Evolutionary conservation across 2,113 vertebrate genomes (phyloP).

Genomic region (Boleophthalmus pectinirostris): DNA sequence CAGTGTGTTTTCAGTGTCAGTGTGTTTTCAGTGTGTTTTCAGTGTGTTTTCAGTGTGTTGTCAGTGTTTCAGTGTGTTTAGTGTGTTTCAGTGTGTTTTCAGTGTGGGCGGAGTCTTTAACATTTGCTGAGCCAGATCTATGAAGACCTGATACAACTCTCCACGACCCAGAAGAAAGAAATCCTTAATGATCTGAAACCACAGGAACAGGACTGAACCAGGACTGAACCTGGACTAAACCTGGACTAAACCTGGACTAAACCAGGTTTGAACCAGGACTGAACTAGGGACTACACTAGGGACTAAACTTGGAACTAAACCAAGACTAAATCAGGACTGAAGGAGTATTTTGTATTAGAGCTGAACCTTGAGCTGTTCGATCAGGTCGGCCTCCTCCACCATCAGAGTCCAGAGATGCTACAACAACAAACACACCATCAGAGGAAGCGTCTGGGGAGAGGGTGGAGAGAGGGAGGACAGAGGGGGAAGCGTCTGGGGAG

Average conservation of each 20-base stretch:
- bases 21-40: no score
- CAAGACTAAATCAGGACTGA: background rate
- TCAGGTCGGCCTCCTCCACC: constrained; percentile 94
- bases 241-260: background rate
- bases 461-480: no score
- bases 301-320: background rate
- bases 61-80: no score
- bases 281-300: background rate
- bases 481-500: no score
- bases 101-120: constrained; percentile 94
- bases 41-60: no score
- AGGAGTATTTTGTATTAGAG: background rate
- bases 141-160: constrained; percentile 96
- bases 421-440: background rate
- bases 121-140: constrained; percentile 96
- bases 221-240: background rate
- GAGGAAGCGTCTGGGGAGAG: background rate
- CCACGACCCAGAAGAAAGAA: constrained; percentile 96
- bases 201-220: constrained; percentile 15
- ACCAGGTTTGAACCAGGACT: background rate
- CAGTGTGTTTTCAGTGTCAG: no score
- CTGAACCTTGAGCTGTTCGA: constrained; percentile 94
- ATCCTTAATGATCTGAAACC: constrained; percentile 92
- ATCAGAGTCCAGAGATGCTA: constrained; percentile 98
- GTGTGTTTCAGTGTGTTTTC: no score